phyloP scores from a whole-genome alignment of 2,113 vertebrate species.

The Hydrolagus affinis region DNA sequence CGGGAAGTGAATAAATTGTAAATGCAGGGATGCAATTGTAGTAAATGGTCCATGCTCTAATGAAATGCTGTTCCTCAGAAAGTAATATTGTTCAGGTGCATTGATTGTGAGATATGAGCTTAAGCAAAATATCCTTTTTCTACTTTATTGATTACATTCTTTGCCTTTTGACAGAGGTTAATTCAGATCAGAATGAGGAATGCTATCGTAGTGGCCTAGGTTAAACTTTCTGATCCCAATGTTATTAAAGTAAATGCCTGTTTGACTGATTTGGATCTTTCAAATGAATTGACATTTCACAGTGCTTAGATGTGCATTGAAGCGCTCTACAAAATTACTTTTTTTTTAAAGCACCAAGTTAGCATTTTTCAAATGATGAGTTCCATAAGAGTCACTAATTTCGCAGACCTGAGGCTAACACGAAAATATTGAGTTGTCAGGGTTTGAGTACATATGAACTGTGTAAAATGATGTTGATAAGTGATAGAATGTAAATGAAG shows the following conservation, averaged over 20 bases:
- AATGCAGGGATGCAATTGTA: constrained; percentile 20
- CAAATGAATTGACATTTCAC: constrained; percentile 20
- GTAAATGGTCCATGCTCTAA: constrained; percentile 30
- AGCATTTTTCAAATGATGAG: background rate
- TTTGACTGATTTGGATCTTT: constrained; percentile 38
- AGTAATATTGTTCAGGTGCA: constrained; percentile 58
- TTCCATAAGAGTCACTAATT: too few relatives aligned
- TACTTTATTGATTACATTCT: constrained; percentile 51
- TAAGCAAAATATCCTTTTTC: constrained; percentile 48
- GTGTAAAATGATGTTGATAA: background rate
- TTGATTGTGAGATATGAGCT: constrained; percentile 57
- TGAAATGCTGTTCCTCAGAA: constrained; percentile 34
- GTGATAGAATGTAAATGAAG: background rate
- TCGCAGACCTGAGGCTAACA: too few relatives aligned
- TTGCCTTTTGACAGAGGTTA: constrained; percentile 53
- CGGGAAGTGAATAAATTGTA: constrained; percentile 28
- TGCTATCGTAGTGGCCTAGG: constrained; percentile 42
- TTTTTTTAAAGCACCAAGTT: background rate
- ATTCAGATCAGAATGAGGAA: constrained; percentile 37
- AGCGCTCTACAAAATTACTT: background rate
- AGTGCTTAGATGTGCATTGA: background rate
- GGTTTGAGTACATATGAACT: background rate
- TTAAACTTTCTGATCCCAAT: constrained; percentile 58
- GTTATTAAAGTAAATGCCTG: constrained; percentile 60
- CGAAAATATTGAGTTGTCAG: background rate